Evolutionary conservation across 2,113 vertebrate species (phyloP).

Genomic region (Nibea albiflora): DNA sequence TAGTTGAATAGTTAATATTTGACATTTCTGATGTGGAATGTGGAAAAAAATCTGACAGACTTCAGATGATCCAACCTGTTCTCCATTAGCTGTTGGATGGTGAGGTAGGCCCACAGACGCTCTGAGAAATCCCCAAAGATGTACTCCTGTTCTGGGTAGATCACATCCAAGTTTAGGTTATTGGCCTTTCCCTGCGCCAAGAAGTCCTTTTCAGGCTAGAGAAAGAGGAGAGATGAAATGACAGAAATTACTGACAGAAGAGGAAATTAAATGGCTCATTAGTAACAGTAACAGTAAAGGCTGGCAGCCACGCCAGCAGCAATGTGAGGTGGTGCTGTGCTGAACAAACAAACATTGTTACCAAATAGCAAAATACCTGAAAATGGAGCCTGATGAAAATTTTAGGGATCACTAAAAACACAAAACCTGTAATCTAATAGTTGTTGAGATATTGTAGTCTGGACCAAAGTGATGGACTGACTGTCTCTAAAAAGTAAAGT

Average conservation of each 20-base stretch:
- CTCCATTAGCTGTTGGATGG: conserved; percentile 84
- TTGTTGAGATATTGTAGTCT: too few relatives aligned
- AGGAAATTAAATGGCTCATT: background rate
- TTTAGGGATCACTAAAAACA: too few relatives aligned
- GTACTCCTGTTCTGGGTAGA: conserved; percentile 82
- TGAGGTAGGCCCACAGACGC: conserved; percentile 88
- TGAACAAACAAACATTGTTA: background rate
- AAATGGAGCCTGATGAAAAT: too few relatives aligned
- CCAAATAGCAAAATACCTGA: background rate
- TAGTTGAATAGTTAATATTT: background rate
- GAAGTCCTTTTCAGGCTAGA: conserved; percentile 61
- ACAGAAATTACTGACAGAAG: background rate
- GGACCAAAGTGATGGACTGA: too few relatives aligned
- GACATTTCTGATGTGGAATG: too few relatives aligned
- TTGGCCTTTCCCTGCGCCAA: conserved; percentile 55
- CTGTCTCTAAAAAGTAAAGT: too few relatives aligned
- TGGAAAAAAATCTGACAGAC: too few relatives aligned
- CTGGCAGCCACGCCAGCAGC: too few relatives aligned
- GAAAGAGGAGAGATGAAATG: background rate
- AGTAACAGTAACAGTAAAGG: too few relatives aligned
- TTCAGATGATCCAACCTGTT: conserved; percentile 72
- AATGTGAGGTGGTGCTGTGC: too few relatives aligned
- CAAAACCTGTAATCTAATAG: too few relatives aligned
- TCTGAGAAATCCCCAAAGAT: conserved; percentile 85
- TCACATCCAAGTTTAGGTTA: conserved; percentile 60